Percentiles rank a stretch among this genome's conserved stretches.
These are phyloP conservation scores for Xenus cinereus DNA, from an alignment of 2,113 vertebrate species.

Conservation along the genomic window DNA sequence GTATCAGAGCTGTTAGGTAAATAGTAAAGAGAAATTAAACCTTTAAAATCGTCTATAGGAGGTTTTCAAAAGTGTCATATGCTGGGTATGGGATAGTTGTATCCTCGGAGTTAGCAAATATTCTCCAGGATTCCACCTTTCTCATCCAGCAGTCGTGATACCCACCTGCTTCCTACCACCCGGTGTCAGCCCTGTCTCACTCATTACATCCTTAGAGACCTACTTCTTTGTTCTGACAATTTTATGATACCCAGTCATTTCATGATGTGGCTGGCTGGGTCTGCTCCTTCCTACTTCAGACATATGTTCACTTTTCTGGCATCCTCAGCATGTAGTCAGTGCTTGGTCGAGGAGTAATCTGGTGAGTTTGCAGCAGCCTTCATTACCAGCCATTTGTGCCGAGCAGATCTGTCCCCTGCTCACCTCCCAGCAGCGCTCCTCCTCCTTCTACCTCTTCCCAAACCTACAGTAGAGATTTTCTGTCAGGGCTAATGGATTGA, in stretches of 20 bases:
- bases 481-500: not conserved
- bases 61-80: not conserved
- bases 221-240: not conserved
- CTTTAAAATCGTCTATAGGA: not conserved
- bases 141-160: not conserved
- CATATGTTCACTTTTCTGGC: not conserved
- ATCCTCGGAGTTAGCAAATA: not conserved
- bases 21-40: not conserved
- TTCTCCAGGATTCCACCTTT: not conserved
- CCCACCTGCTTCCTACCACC: not conserved
- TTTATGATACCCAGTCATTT: not conserved
- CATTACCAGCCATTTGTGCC: not conserved
- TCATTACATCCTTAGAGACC: accelerated
- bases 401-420: not conserved
- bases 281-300: not conserved
- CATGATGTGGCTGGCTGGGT: not conserved
- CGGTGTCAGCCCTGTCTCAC: not conserved
- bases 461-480: not conserved
- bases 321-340: not conserved
- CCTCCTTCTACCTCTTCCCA: not conserved
- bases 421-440: not conserved
- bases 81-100: not conserved
- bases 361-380: not conserved
- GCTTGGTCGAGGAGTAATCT: not conserved
- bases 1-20: not conserved